These are phyloP conservation scores for Hippocampus zosterae DNA, from an alignment of 2,113 vertebrate species.

Conservation along the genomic window DNA sequence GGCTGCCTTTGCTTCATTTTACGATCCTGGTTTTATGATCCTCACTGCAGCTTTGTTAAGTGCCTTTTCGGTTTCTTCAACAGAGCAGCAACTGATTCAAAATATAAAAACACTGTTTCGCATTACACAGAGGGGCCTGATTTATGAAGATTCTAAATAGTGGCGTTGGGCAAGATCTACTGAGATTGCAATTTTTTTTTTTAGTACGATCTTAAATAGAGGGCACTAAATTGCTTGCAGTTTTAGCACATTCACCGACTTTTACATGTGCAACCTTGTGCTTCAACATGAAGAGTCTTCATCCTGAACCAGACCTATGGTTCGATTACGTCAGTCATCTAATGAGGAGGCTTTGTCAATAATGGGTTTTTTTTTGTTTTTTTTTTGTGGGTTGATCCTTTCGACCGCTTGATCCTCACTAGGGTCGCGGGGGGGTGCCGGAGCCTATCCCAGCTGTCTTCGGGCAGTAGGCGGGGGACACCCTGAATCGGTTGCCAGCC, in stretches of 20 bases:
- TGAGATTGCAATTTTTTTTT: too few relatives aligned
- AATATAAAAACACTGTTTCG: neutral
- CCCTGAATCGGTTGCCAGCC: too few relatives aligned
- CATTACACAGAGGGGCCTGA: neutral
- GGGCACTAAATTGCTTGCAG: too few relatives aligned
- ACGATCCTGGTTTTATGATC: constrained; percentile 30
- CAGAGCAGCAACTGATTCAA: constrained; percentile 8
- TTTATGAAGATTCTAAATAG: neutral
- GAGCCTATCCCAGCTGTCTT: too few relatives aligned
- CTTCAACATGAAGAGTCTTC: neutral
- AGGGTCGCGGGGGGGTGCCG: too few relatives aligned
- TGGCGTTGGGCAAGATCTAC: neutral
- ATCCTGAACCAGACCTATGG: constrained; percentile 37
- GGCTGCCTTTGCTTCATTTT: constrained; percentile 28
- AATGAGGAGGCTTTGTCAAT: constrained; percentile 61
- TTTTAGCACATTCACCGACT: too few relatives aligned
- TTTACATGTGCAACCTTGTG: too few relatives aligned
- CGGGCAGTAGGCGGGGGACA: too few relatives aligned
- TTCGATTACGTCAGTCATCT: constrained; percentile 63
- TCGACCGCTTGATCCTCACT: too few relatives aligned
- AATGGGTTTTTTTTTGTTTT: constrained; percentile 2
- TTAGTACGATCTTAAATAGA: too few relatives aligned
- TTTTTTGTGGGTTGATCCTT: constrained; percentile 40
- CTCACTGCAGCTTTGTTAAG: constrained; percentile 16
- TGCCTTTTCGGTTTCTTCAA: constrained; percentile 15